Conservation (phyloP, 2,888 invertebrate genomes). For the Dryobotodes eremita region DNA sequence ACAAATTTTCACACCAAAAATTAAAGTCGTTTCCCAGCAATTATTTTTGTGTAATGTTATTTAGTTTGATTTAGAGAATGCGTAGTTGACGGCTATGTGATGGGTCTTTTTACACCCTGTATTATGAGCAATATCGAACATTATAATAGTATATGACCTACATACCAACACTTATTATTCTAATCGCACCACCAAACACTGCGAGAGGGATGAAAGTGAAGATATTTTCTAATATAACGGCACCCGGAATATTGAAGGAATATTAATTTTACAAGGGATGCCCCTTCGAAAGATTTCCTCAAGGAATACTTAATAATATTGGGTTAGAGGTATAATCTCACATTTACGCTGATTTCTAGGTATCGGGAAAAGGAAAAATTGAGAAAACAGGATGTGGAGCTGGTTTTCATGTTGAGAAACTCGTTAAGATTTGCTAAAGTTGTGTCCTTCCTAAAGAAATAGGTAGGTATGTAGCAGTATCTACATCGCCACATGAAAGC, state of each 20-base stretch:
- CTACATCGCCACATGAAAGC: no score
- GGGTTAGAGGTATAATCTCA: conserved; percentile 11
- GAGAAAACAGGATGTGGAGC: not conserved
- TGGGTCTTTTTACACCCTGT: no score
- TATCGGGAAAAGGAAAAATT: not conserved
- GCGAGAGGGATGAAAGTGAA: conserved; percentile 50
- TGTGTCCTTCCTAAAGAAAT: no score
- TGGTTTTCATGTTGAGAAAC: not conserved
- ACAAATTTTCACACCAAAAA: no score
- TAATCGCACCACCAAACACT: conserved; percentile 43
- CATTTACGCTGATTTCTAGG: conserved; percentile 24
- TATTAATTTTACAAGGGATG: conserved; percentile 60
- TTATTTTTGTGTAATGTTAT: no score
- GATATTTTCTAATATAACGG: conserved; percentile 71
- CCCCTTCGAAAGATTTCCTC: conserved; percentile 26
- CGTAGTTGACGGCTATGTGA: no score
- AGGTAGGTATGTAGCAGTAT: no score
- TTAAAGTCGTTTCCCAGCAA: no score
- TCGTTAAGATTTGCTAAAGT: not conserved
- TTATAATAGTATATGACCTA: not conserved
- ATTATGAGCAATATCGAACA: not conserved
- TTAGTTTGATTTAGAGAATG: no score
- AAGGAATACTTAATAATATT: conserved; percentile 54
- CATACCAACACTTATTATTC: conserved; percentile 46
- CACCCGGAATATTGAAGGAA: conserved; percentile 55